Evolutionary conservation across 1,140 invertebrate species (phyloP), one percentile per base, ranked within the genome.

Genomic region (Pemphigus obesinymphae): DNA sequence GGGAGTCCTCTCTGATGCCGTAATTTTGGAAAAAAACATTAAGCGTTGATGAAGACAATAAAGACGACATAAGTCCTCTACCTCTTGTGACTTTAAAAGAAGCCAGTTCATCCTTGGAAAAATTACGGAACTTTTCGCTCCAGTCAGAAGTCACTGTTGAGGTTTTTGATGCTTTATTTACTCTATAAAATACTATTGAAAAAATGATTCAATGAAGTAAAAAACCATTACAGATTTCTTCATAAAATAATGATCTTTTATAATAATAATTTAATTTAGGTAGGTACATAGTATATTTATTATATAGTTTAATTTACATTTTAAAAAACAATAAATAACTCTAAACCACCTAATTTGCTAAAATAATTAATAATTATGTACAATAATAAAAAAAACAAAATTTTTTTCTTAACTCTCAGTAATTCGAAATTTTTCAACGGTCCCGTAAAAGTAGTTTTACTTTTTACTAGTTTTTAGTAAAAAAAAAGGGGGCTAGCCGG

Each of bases 81-180:
- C 53, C 53, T 58, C 17, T 58, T 58, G 53, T 58, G 53, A 58
- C 53, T 23, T 58, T 58, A 58, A 58, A 58, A 58, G 53, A 58
- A 58, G 53, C 53, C 53, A 58, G 53, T 58, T 58, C n/a, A 58
- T 58, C n/a, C 26, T 58, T 58, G 26, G 53, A 58, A 58, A 58
- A 58, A 58, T 40, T 40, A 40, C 37, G 37, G 37, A 40, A 40
- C 37, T 61, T 61, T 31, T 61, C 58, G 58, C 58, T 61, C 58
- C 58, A 61, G 58, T 61, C 58, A 61, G 26, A 61, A 29, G 58
- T 61, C 23, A 31, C 58, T 29, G 58, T 61, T 61, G 26, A 61
- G 15, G 58, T 61, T 61, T 61, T 61, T 61, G 58, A 61, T 61
- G 58, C 58, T 31, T 61, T 53, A 53, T 53, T 53, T 53, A 53